Base-by-base conservation (phyloP, 2,113 vertebrate species). In the Sinocyclocheilus rhinocerous region DNA sequence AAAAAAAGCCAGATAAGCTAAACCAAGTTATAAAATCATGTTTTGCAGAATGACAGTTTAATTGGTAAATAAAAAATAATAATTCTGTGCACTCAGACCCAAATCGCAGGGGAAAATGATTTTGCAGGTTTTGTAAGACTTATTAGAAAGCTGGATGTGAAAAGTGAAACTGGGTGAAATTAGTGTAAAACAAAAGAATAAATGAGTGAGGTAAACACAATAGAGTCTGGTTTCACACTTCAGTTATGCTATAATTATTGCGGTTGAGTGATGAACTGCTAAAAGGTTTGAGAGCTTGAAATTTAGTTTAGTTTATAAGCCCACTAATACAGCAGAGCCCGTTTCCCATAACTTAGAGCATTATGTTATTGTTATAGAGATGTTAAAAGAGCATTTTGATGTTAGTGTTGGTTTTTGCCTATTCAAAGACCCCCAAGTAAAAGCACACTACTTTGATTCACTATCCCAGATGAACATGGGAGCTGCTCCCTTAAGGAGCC, bases 211-310 rank as follows among this genome's bases (percentile, higher is more conserved):
- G 59, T 87, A 82, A 90, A 78, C 89, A 92, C 90, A 94, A 92
- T 92, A 93, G 92, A 93, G 94, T 94, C 94, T 92, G 92, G 94
- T 92, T 33, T 39, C 75, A 42, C 24, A 45, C 16, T 81, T 78
- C 42, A 45, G 63, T 50, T 70, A 50, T 11, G 33, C 26, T 39
- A 18, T 39, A 24, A 82, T 88, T 70, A 86, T 48, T 91, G 92
- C 89, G 90, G 93, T 63, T 50, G 45, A 69, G 26, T 65, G 65
- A 88, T 55, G 29, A 50, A 59, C 36, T 22, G 29, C 80, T 67
- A 61, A 72, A 57, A 95, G 94, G 95, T 93, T 89, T 92, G 94
- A 94, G 93, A 95, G 92, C 95, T 96, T 76, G 26, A 77, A 55
- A 76, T 29, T 55, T 20, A 36, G 67, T 29, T 42, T 26, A 42